Conservation (phyloP, 2,888 invertebrate species). For the Amiota communis region DNA sequence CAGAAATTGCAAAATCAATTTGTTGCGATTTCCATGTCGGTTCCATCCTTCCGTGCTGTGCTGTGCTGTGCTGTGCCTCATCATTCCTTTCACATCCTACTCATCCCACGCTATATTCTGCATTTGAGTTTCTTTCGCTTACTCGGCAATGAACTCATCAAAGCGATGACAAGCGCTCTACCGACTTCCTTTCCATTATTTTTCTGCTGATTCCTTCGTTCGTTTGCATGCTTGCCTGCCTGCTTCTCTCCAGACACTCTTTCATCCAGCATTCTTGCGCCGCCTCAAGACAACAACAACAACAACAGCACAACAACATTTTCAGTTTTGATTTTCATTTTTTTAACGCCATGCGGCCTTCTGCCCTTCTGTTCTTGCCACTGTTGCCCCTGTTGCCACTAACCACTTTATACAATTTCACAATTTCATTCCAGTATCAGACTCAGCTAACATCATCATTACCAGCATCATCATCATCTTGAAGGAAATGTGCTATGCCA, state of each 20-base stretch:
- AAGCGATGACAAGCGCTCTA: conserved; percentile 49
- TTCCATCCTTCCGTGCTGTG: background rate
- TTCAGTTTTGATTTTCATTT: conserved; percentile 2
- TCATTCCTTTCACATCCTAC: too few relatives aligned
- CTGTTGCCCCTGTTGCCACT: too few relatives aligned
- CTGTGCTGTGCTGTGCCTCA: too few relatives aligned
- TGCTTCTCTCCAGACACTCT: background rate
- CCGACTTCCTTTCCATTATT: conserved; percentile 37
- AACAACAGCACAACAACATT: conserved; percentile 33
- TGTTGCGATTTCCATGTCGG: conserved; percentile 48
- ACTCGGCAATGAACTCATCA: conserved; percentile 56
- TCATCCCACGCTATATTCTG: too few relatives aligned
- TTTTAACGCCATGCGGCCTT: conserved; percentile 4
- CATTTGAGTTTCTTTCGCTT: conserved; percentile 24
- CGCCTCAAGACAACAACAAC: conserved; percentile 23
- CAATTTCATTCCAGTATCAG: background rate
- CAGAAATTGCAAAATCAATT: conserved; percentile 54
- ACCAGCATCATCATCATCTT: too few relatives aligned
- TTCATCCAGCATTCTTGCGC: background rate
- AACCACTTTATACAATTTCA: background rate
- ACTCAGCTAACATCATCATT: too few relatives aligned
- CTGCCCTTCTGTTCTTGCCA: background rate
- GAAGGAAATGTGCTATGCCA: too few relatives aligned
- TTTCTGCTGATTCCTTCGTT: background rate
- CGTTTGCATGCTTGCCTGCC: background rate